These are phyloP conservation scores for Gambelia wislizenii DNA, from an alignment of 2,797 vertebrate genomes.

Conservation along the genomic window DNA sequence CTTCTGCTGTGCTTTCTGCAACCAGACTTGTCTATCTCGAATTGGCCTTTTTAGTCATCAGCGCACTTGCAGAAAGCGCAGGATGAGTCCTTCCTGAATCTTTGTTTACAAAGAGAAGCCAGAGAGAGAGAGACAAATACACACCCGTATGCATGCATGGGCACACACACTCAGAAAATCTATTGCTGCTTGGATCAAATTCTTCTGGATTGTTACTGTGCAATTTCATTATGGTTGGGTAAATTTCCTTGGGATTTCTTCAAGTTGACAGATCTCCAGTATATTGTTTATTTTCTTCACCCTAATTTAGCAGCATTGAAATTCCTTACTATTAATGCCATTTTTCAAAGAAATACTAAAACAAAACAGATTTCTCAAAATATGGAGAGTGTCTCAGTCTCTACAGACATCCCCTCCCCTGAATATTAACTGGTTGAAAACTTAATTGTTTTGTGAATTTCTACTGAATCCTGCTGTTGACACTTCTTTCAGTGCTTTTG, in stretches of 20 bases:
- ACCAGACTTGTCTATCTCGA: no score
- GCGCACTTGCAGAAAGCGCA: no score
- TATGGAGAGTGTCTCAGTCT: background rate
- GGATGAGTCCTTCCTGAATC: no score
- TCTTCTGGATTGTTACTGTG: background rate
- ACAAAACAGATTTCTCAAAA: background rate
- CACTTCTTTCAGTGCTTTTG: background rate
- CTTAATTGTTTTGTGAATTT: background rate
- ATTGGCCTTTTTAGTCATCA: no score
- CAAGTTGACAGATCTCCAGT: background rate
- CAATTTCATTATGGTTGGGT: background rate
- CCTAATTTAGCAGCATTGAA: background rate
- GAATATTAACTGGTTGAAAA: background rate
- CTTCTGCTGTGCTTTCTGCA: no score
- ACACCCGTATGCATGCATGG: no score
- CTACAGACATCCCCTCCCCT: background rate
- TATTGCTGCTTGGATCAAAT: background rate
- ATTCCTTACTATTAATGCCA: background rate
- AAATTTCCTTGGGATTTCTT: background rate
- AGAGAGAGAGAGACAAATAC: no score
- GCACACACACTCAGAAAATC: background rate
- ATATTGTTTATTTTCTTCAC: background rate
- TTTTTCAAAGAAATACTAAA: background rate
- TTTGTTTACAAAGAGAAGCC: no score
- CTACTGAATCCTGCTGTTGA: no score